Conservation (phyloP, 2,888 invertebrate species). For the Eristalis tenax region DNA sequence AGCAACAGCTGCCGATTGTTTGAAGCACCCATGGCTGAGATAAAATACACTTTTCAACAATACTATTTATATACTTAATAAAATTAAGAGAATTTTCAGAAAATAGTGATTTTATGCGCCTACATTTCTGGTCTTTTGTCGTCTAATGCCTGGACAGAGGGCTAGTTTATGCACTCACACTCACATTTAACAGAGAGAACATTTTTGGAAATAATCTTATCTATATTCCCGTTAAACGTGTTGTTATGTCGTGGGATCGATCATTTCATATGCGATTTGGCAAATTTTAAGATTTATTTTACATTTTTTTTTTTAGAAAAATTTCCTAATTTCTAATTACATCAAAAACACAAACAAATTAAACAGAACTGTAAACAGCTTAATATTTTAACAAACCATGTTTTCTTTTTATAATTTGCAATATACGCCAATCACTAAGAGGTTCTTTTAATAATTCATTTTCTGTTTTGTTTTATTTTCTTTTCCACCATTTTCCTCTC, state of each 20-base stretch:
- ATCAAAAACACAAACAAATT: not conserved
- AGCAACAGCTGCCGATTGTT: conserved; percentile 96
- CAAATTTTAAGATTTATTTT: conserved; percentile 12
- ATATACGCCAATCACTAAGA: conserved; percentile 63
- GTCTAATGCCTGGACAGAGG: conserved; percentile 72
- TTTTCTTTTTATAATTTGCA: conserved; percentile 49
- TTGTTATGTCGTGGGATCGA: conserved; percentile 23
- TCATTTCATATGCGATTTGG: conserved; percentile 26
- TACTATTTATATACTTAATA: conserved; percentile 72
- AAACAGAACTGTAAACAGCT: conserved; percentile 23
- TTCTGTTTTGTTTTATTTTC: conserved; percentile 29
- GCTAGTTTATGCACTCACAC: conserved; percentile 53
- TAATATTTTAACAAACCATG: conserved; percentile 21
- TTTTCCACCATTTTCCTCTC: not conserved
- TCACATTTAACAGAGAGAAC: conserved; percentile 41
- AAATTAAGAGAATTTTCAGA: conserved; percentile 72
- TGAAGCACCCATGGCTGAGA: conserved; percentile 96
- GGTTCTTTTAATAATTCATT: conserved; percentile 52
- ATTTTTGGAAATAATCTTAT: conserved; percentile 31
- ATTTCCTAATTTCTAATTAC: conserved; percentile 24
- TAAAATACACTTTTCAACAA: conserved; percentile 80
- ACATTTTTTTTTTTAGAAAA: conserved; percentile 23
- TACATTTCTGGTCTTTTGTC: conserved; percentile 74
- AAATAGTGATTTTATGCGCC: conserved; percentile 68
- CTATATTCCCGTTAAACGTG: conserved; percentile 21